phyloP scores from a whole-genome alignment of 2,888 invertebrate species.

The Caenorhabditis sp. region DNA sequence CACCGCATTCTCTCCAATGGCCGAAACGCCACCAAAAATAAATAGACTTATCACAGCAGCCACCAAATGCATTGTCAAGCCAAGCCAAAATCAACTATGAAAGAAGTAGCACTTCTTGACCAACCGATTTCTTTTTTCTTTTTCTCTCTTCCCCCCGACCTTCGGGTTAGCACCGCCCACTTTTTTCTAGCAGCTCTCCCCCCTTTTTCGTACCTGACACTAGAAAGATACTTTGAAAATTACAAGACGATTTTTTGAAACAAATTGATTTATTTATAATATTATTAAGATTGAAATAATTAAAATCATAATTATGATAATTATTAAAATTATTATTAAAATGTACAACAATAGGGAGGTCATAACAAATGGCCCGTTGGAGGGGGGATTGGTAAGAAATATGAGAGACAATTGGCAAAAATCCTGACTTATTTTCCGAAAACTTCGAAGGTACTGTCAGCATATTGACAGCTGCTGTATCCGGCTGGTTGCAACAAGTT shows the following conservation, averaged over 20 bases:
- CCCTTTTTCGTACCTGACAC: not conserved
- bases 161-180: not conserved
- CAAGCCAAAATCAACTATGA: not conserved
- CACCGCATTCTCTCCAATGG: constrained; percentile 69
- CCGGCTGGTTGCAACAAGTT: constrained; percentile 70
- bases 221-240: constrained; percentile 3
- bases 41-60: constrained; percentile 14
- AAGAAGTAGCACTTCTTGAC: not conserved
- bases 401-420: not conserved
- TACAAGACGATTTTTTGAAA: constrained; percentile 3
- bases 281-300: not conserved
- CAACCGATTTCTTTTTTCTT: not conserved
- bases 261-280: constrained; percentile 20
- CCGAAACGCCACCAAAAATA: constrained; percentile 24
- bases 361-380: constrained; percentile 20
- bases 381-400: not conserved
- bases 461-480: constrained; percentile 70
- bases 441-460: constrained; percentile 70
- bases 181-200: not conserved
- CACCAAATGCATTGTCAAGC: constrained; percentile 17
- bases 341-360: constrained; percentile 38
- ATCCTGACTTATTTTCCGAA: constrained; percentile 62
- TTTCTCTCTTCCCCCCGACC: not conserved
- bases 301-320: constrained; percentile 2
- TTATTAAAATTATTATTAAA: constrained; percentile 16